These are phyloP conservation scores for Cepaea hortensis DNA, from an alignment of 2,888 invertebrate species.

Conservation along the genomic window DNA sequence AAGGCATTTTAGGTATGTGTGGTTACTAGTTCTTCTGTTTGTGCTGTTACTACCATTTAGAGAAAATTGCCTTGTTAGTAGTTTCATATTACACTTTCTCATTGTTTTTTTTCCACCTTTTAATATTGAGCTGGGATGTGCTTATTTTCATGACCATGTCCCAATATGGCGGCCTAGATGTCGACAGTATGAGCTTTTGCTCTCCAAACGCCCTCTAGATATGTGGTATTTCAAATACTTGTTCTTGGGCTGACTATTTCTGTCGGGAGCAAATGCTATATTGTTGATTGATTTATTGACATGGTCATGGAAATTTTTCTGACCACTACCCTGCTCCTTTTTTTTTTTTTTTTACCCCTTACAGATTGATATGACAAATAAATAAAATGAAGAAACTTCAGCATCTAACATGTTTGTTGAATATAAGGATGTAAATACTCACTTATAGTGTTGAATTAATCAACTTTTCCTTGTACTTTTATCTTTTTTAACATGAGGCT, in stretches of 20 bases:
- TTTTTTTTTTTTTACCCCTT: neutral
- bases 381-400: too few species aligned
- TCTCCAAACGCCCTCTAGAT: neutral
- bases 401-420: too few species aligned
- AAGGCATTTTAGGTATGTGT: neutral
- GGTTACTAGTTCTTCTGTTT: neutral
- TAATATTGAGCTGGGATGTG: neutral
- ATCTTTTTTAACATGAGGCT: too few species aligned
- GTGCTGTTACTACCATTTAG: neutral
- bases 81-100: too few species aligned
- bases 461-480: neutral
- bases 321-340: neutral
- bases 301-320: slow-evolving; percentile 12
- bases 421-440: too few species aligned
- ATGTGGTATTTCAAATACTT: too few species aligned
- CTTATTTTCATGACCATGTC: slow-evolving; percentile 33
- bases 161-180: slow-evolving; percentile 39
- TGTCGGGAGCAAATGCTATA: slow-evolving; percentile 29
- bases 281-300: slow-evolving; percentile 36
- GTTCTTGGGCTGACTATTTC: too few species aligned
- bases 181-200: slow-evolving; percentile 39
- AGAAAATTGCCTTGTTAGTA: too few species aligned
- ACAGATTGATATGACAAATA: too few species aligned
- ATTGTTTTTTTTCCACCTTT: too few species aligned
- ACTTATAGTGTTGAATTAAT: too few species aligned